These are phyloP conservation scores for Anastrepha ludens DNA, from an alignment of 1,140 invertebrate genomes.

Conservation along the genomic window DNA sequence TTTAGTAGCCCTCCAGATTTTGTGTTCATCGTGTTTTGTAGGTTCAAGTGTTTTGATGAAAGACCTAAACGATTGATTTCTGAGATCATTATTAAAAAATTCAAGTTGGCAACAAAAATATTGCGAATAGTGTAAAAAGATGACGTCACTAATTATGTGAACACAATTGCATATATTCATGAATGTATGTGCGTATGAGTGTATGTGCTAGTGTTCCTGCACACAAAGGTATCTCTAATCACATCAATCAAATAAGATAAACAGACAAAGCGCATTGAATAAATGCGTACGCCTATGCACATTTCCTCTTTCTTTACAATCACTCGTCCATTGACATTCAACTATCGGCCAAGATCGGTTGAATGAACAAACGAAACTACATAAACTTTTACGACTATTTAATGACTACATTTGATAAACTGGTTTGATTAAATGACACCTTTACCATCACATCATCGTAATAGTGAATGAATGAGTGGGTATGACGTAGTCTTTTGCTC, in stretches of 20 bases:
- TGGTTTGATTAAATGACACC: conserved; percentile 29
- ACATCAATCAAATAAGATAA: not conserved
- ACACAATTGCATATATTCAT: too few relatives aligned
- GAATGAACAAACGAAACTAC: not conserved
- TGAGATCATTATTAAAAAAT: too few relatives aligned
- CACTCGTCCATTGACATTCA: not conserved
- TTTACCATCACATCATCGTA: not conserved
- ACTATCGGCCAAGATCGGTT: not conserved
- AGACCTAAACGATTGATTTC: too few relatives aligned
- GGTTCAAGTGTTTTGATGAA: too few relatives aligned
- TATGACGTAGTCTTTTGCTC: conserved; percentile 7
- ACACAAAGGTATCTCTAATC: not conserved
- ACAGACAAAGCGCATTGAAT: not conserved
- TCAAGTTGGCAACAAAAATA: too few relatives aligned
- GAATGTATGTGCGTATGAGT: too few relatives aligned
- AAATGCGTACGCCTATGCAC: not conserved
- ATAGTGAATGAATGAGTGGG: not conserved
- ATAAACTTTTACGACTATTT: not conserved
- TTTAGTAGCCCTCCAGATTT: too few relatives aligned
- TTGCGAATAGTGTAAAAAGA: too few relatives aligned
- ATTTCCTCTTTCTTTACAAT: not conserved
- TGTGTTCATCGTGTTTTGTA: too few relatives aligned
- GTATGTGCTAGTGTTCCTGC: too few relatives aligned
- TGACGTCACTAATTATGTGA: too few relatives aligned
- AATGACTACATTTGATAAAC: conserved; percentile 28